Evolutionary conservation across 2,113 vertebrate genomes (phyloP), one percentile per base, ranked within the genome.

Genomic region (Hydrolagus affinis): DNA sequence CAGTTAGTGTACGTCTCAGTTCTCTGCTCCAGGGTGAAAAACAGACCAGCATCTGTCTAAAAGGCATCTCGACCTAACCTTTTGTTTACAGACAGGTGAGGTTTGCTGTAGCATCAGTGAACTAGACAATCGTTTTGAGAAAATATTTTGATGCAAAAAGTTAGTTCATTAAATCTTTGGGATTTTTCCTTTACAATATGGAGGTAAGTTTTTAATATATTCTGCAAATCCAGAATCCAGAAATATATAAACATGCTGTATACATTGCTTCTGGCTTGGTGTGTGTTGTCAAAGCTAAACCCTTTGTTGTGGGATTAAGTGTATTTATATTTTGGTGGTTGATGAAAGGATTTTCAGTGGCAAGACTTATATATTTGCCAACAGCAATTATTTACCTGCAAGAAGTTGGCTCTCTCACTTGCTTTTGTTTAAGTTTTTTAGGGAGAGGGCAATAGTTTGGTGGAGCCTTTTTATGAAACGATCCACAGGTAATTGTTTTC

Each of bases 241-340:
- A 4, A 14, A 74, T 44, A 8, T 64, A 17, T 19, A 64, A 64
- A 64, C 59, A 62, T 62, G n/a, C 23, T 12, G 30, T 9, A 28
- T 30, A n/a, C 64, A 23, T 23, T 71, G n/a, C 15, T 64, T 83
- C 78, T 83, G 78, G 15, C 19, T 62, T 83, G 78, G 66, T 66
- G 28, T 9, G 66, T 23, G 17, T n/a, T 64, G 77, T 62, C 76
- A 62, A 80, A 15, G 23, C 64, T 80, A 25, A 64, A 64, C 59
- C 64, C 12, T 44, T 44, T 28, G 19, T 64, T 66, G 15, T 83
- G 62, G 73, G 32, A 66, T 44, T 66, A 19, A 68, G 78, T 66
- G 14, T 19, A 83, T 19, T 66, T 19, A 83, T 32, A 19, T 32
- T 83, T 17, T 83, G 25, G 60, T 68, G 17, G 64, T 14, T 80